Conservation (phyloP, 1,140 invertebrate species). For the Pygmarrhopalites habei region DNA sequence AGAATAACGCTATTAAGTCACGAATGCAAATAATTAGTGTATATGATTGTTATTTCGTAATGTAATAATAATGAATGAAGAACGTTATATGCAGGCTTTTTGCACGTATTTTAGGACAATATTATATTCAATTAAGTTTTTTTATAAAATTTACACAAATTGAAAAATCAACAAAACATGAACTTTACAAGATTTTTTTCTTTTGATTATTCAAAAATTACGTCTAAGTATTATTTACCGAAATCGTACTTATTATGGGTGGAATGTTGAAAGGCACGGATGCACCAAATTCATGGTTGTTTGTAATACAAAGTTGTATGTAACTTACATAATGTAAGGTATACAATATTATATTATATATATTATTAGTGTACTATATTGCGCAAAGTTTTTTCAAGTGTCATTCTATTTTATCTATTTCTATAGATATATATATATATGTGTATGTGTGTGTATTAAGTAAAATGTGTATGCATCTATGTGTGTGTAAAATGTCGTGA, state of each 20-base stretch:
- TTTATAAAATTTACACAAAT: conserved; percentile 26
- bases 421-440: background rate
- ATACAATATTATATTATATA: background rate
- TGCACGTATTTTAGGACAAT: background rate
- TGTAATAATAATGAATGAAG: background rate
- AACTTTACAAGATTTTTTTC: conserved; percentile 21
- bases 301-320: conserved; percentile 5
- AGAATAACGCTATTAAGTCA: background rate
- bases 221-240: background rate
- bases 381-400: background rate
- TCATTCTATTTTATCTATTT: too few relatives aligned
- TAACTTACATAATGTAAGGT: background rate
- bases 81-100: background rate
- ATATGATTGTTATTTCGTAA: background rate
- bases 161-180: conserved; percentile 27
- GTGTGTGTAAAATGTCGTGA: too few relatives aligned
- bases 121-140: conserved; percentile 11
- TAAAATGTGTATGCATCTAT: too few relatives aligned
- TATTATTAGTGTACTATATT: background rate
- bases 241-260: conserved; percentile 16
- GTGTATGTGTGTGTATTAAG: background rate
- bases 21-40: background rate
- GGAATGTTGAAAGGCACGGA: conserved; percentile 31
- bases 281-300: conserved; percentile 15
- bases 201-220: background rate